Evolutionary conservation across 1,140 invertebrate species (phyloP).

Genomic region (Hesperophylax magnus): DNA sequence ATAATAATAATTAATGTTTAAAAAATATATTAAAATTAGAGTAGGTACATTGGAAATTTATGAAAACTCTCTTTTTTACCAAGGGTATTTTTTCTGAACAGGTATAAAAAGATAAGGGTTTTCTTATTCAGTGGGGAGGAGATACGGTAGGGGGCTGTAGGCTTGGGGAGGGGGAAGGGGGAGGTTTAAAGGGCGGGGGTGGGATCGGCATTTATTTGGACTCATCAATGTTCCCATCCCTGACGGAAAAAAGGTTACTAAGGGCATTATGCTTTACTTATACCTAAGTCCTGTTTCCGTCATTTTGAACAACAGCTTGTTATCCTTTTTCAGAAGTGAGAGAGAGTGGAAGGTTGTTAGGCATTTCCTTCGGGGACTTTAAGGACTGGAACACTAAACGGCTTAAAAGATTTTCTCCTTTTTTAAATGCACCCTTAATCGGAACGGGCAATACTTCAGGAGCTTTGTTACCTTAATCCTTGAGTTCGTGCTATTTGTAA

Average conservation of each 20-base stretch:
- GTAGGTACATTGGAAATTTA: too few relatives aligned
- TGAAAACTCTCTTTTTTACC: neutral
- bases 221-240: conserved; percentile 57
- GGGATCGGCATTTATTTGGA: conserved; percentile 55
- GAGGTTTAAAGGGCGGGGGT: neutral
- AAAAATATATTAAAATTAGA: too few relatives aligned
- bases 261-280: conserved; percentile 55
- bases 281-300: conserved; percentile 51
- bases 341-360: conserved; percentile 47
- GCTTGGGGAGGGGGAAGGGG: neutral
- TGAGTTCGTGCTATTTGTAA: too few relatives aligned
- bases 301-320: conserved; percentile 57
- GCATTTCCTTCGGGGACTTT: conserved; percentile 52
- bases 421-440: conserved; percentile 37
- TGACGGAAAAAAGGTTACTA: conserved; percentile 56
- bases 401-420: conserved; percentile 37
- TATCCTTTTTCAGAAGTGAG: conserved; percentile 55
- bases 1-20: too few relatives aligned
- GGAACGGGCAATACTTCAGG: neutral
- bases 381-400: conserved; percentile 27
- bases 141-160: neutral
- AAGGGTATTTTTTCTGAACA: conserved; percentile 14
- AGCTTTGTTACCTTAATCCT: too few relatives aligned
- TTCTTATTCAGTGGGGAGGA: conserved; percentile 43
- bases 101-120: conserved; percentile 42